Evolutionary conservation across 2,797 vertebrate species (phyloP).

Genomic region (Varecia variegata): DNA sequence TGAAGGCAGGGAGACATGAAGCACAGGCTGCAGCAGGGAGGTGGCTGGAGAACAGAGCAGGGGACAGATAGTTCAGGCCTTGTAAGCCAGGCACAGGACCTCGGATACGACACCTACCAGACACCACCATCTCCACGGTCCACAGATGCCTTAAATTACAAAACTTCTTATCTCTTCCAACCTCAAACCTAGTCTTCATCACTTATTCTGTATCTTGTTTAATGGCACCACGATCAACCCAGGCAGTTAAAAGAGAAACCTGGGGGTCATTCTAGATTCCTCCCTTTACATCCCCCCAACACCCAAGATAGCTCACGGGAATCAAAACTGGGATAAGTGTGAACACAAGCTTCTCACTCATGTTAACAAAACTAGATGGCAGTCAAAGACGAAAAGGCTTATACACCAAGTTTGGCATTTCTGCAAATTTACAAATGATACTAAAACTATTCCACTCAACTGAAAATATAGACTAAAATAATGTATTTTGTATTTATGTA

Average conservation of each 20-base stretch:
- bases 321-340: background rate
- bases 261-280: background rate
- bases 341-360: background rate
- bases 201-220: background rate
- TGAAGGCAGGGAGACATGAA: background rate
- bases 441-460: background rate
- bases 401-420: background rate
- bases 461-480: background rate
- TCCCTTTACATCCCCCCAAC: background rate
- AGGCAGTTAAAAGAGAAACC: background rate
- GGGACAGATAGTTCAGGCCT: background rate
- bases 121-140: background rate
- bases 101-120: background rate
- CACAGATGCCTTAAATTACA: background rate
- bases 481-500: background rate
- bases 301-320: background rate
- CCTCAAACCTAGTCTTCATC: background rate
- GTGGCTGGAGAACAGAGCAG: background rate
- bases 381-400: background rate
- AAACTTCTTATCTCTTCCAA: background rate
- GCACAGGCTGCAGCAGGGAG: background rate
- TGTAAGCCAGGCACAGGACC: background rate
- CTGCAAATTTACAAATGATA: background rate
- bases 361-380: background rate
- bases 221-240: background rate